A percentile compares a stretch with the other conserved stretches of the same genome.
These are phyloP conservation scores for Drosophila flavopinicola DNA, from an alignment of 2,888 invertebrate genomes.

Conservation along the genomic window DNA sequence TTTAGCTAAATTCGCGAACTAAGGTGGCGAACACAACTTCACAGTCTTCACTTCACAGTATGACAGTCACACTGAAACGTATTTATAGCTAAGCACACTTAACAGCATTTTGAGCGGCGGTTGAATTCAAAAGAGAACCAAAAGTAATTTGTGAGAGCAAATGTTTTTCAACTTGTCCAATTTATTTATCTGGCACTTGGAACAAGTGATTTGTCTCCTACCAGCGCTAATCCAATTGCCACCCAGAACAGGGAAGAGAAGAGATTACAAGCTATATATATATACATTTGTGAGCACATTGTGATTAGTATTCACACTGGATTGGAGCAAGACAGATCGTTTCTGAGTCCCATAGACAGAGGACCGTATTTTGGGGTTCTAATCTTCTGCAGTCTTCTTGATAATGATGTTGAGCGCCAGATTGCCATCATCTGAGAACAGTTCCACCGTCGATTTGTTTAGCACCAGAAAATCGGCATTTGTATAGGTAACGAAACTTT, in stretches of 20 bases:
- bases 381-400: conserved; percentile 84
- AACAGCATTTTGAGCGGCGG: background rate
- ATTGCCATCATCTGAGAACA: conserved; percentile 99
- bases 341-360: conserved; percentile 1
- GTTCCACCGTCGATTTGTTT: conserved; percentile 98
- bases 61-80: conserved; percentile 9
- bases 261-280: conserved; percentile 6
- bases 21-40: too few species aligned
- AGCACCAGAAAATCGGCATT: conserved; percentile 99
- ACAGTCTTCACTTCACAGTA: too few species aligned
- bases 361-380: conserved; percentile 1
- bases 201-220: conserved; percentile 10
- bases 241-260: conserved; percentile 5
- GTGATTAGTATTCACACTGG: conserved; percentile 2
- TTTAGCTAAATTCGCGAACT: conserved; percentile 19
- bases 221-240: conserved; percentile 11
- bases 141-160: conserved; percentile 1
- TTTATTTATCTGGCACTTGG: conserved; percentile 16
- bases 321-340: conserved; percentile 14
- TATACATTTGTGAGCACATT: conserved; percentile 29
- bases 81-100: background rate
- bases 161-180: conserved; percentile 10
- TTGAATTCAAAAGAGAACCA: background rate
- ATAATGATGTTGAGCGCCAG: conserved; percentile 99
- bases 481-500: conserved; percentile 98